These are phyloP conservation scores for Mionectes macconnelli DNA, from an alignment of 2,113 vertebrate species.

Conservation along the genomic window DNA sequence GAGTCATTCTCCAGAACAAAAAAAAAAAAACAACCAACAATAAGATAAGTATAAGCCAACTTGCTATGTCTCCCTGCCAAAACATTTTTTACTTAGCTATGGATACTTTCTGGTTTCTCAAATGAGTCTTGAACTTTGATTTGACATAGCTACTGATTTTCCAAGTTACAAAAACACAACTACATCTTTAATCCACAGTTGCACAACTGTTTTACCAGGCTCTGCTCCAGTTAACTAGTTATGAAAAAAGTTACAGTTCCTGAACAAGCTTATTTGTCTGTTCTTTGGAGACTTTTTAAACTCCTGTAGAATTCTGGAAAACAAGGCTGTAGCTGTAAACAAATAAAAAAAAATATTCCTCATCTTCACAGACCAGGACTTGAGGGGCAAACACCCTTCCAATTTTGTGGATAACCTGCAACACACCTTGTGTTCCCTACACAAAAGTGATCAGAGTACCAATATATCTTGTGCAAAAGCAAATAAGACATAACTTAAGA, in stretches of 20 bases:
- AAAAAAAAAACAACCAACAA: not conserved
- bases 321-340: not conserved
- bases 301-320: conserved; percentile 9
- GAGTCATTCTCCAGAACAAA: conserved; percentile 54
- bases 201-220: conserved; percentile 44
- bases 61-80: conserved; percentile 44
- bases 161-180: conserved; percentile 28
- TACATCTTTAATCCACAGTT: conserved; percentile 19
- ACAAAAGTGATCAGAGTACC: not conserved
- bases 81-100: conserved; percentile 54
- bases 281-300: not conserved
- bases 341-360: not conserved
- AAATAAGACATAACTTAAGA: not conserved
- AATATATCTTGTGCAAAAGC: not conserved
- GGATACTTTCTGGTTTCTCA: conserved; percentile 57
- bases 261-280: not conserved
- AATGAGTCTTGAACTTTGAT: conserved; percentile 30
- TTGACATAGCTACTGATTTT: conserved; percentile 43
- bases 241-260: conserved; percentile 35
- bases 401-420: not conserved
- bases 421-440: not conserved
- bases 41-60: conserved; percentile 56
- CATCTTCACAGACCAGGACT: not conserved
- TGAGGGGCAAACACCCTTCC: not conserved
- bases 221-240: conserved; percentile 26